These are phyloP conservation scores for Tachina grossa DNA, from an alignment of 2,888 invertebrate genomes.

Conservation along the genomic window DNA sequence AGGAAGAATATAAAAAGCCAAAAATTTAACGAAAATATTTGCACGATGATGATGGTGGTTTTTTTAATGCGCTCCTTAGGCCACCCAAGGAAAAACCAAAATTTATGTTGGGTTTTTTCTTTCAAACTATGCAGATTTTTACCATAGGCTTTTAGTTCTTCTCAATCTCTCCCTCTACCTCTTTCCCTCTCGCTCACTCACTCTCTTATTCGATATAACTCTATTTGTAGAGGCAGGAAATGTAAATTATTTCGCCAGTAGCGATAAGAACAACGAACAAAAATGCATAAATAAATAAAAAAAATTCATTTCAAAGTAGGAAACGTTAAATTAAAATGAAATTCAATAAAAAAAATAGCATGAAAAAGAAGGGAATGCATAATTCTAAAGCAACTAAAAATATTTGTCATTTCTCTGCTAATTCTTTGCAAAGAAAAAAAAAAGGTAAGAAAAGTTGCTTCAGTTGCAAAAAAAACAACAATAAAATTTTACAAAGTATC, in stretches of 20 bases:
- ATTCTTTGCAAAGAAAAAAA: not conserved
- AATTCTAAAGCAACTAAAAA: constrained; percentile 17
- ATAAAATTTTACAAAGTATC: too few relatives aligned
- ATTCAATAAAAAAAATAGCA: not conserved
- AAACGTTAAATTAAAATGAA: constrained; percentile 48
- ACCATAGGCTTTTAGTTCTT: constrained; percentile 9
- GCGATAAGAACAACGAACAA: constrained; percentile 1
- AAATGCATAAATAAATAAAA: constrained; percentile 48
- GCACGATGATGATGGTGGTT: constrained; percentile 39
- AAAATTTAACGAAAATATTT: constrained; percentile 37
- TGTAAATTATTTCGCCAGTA: constrained; percentile 48
- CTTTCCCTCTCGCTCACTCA: too few relatives aligned
- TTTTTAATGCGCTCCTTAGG: constrained; percentile 4
- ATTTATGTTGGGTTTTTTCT: constrained; percentile 9
- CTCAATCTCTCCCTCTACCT: not conserved
- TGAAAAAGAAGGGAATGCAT: constrained; percentile 20
- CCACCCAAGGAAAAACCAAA: constrained; percentile 34
- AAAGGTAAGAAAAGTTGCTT: not conserved
- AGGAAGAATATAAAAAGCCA: constrained; percentile 48
- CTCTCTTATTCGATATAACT: not conserved
- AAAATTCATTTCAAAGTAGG: constrained; percentile 19
- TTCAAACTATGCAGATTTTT: constrained; percentile 43
- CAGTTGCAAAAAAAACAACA: too few relatives aligned
- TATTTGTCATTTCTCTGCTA: constrained; percentile 10
- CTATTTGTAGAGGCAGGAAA: constrained; percentile 52